Conservation (phyloP, 2,113 vertebrate genomes). For the Tringa solitaria region DNA sequence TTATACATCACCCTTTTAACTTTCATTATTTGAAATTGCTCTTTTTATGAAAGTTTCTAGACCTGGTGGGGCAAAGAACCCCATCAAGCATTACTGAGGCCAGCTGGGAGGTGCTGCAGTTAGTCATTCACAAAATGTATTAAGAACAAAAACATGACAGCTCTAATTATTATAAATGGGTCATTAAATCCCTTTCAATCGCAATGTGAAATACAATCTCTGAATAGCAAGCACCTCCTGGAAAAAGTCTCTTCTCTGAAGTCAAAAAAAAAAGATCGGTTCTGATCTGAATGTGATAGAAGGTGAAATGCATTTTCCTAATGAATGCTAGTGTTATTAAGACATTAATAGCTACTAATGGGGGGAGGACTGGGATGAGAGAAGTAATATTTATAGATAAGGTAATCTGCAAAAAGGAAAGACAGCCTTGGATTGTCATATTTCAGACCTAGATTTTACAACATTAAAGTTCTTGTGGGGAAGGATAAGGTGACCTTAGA, state of each 20-base stretch:
- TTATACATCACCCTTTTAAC: neutral
- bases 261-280: neutral
- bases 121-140: constrained; percentile 48
- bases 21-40: neutral
- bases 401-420: neutral
- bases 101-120: constrained; percentile 26
- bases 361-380: neutral
- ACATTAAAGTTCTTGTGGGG: neutral
- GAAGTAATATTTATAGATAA: neutral
- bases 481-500: constrained; percentile 12
- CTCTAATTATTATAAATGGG: constrained; percentile 54
- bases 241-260: neutral
- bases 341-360: constrained; percentile 19
- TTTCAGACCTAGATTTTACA: neutral
- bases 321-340: constrained; percentile 18
- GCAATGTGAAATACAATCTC: constrained; percentile 11
- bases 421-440: neutral
- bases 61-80: neutral
- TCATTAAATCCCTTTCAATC: constrained; percentile 41
- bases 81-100: neutral
- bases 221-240: constrained; percentile 9
- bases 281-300: neutral
- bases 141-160: constrained; percentile 1
- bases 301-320: constrained; percentile 32
- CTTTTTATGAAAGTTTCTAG: constrained; percentile 21